Evolutionary conservation across 1,140 invertebrate genomes (phyloP).

Genomic region (Arion vulgaris): DNA sequence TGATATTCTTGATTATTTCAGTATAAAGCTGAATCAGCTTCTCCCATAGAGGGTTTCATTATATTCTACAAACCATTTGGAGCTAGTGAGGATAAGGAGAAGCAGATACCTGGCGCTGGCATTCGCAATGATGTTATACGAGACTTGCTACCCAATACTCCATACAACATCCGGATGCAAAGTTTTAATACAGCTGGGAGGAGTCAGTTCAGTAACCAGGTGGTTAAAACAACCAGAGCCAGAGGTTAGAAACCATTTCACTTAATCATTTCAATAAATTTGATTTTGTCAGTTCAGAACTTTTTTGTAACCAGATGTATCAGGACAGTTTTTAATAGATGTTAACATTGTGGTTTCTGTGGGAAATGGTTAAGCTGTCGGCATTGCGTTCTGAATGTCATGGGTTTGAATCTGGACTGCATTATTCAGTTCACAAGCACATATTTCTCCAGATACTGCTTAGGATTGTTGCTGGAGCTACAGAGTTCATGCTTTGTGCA

Average conservation of each 20-base stretch:
- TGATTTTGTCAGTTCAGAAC: too few relatives aligned
- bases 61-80: constrained; percentile 88
- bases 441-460: too few relatives aligned
- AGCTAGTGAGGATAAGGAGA: constrained; percentile 84
- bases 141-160: constrained; percentile 84
- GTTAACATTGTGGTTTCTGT: too few relatives aligned
- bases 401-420: too few relatives aligned
- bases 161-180: constrained; percentile 93
- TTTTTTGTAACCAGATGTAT: too few relatives aligned
- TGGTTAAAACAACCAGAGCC: constrained; percentile 80
- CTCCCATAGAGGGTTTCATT: constrained; percentile 85
- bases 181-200: constrained; percentile 89
- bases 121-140: constrained; percentile 81
- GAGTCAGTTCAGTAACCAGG: constrained; percentile 88
- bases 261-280: too few relatives aligned
- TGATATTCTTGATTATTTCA: not conserved
- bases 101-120: constrained; percentile 82
- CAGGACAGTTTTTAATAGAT: too few relatives aligned
- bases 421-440: too few relatives aligned
- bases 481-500: too few relatives aligned
- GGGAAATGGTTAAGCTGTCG: too few relatives aligned
- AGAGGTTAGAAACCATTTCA: constrained; percentile 12
- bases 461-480: too few relatives aligned
- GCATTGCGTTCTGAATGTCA: too few relatives aligned
- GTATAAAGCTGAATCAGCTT: constrained; percentile 55